Evolutionary conservation across 2,797 vertebrate species (phyloP).

Genomic region (Scolopax bukidnonensis): DNA sequence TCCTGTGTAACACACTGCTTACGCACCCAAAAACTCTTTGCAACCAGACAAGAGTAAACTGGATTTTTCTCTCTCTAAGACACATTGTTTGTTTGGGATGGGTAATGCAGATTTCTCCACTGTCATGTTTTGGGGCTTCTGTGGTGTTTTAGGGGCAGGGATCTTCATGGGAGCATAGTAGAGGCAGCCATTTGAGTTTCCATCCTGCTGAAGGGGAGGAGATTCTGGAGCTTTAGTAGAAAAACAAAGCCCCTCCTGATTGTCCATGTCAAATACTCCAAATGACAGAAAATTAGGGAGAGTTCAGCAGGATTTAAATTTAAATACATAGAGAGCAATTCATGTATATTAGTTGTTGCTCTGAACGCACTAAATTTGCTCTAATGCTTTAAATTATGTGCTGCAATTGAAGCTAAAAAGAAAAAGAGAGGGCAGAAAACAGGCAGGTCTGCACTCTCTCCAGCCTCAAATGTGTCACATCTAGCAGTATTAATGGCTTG

Average conservation of each 20-base stretch:
- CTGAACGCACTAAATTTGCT: neutral
- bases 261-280: neutral
- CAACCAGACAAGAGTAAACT: neutral
- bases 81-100: neutral
- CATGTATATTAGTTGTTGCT: neutral
- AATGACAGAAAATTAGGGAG: slow-evolving; percentile 13
- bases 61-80: neutral
- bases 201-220: neutral
- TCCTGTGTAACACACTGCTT: neutral
- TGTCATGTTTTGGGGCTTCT: neutral
- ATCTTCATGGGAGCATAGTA: neutral
- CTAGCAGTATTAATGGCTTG: neutral
- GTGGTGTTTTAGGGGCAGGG: neutral
- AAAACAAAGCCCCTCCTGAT: neutral
- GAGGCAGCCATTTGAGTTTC: neutral
- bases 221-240: neutral
- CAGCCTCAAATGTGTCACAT: neutral
- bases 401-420: neutral
- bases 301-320: neutral
- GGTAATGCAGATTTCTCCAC: neutral
- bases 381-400: neutral
- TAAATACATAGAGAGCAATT: neutral
- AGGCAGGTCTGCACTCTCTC: neutral
- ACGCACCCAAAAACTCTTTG: neutral
- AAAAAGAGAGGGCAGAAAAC: neutral